A percentile compares a stretch with the other conserved stretches of the same genome.
These are phyloP conservation scores for Mobula hypostoma DNA, from an alignment of 2,113 vertebrate genomes.

Conservation along the genomic window DNA sequence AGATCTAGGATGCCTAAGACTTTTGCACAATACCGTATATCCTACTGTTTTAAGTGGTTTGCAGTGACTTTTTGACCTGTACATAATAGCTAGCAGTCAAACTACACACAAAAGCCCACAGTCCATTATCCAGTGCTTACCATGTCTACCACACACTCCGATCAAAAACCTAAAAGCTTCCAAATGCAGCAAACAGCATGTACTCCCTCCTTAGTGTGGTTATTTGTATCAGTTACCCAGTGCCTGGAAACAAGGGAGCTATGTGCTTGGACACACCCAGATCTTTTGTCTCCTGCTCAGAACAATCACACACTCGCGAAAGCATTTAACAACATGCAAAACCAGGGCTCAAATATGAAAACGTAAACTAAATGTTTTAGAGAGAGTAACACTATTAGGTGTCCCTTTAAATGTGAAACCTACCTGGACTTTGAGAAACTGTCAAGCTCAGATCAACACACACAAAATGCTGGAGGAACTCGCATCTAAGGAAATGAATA, in stretches of 20 bases:
- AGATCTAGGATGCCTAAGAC: too few relatives aligned
- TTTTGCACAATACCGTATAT: too few relatives aligned
- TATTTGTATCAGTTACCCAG: conserved; percentile 22
- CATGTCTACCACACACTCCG: not conserved
- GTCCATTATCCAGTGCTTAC: not conserved
- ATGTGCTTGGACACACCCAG: not conserved
- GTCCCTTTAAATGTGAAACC: too few relatives aligned
- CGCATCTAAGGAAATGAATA: too few relatives aligned
- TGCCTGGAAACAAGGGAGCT: conserved; percentile 15
- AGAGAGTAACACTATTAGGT: not conserved
- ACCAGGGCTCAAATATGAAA: not conserved
- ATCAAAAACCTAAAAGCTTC: not conserved
- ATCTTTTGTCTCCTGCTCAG: not conserved
- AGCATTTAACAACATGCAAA: not conserved
- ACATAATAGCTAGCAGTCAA: not conserved
- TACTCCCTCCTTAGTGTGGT: not conserved
- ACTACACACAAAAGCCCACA: not conserved
- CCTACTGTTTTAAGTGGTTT: not conserved
- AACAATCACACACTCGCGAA: not conserved
- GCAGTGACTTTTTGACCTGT: not conserved
- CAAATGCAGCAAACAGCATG: not conserved
- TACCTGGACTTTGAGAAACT: not conserved
- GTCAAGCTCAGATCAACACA: too few relatives aligned
- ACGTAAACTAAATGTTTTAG: not conserved
- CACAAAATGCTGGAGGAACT: too few relatives aligned